phyloP scores from a whole-genome alignment of 1,140 invertebrate genomes.

The Capitella teleta region DNA sequence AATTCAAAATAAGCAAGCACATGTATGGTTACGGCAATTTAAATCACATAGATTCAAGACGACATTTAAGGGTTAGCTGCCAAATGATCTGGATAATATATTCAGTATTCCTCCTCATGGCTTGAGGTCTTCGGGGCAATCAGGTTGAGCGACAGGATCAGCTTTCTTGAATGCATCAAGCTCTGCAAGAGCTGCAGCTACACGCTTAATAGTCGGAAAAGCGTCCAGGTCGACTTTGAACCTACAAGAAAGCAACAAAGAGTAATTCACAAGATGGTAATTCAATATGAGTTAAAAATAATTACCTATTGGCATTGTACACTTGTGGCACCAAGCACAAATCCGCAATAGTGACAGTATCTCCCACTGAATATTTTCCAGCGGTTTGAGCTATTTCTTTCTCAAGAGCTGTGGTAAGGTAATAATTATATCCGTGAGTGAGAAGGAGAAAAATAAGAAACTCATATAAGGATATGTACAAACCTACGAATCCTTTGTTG shows the following conservation, averaged over 20 bases:
- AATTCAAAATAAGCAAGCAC: too few species aligned
- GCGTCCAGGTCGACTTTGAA: constrained; percentile 78
- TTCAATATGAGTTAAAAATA: constrained; percentile 4
- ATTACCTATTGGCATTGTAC: constrained; percentile 68
- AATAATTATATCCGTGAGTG: constrained; percentile 16
- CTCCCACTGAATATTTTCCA: constrained; percentile 85
- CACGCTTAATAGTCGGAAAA: constrained; percentile 74
- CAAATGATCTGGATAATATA: too few species aligned
- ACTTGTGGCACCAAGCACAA: constrained; percentile 89
- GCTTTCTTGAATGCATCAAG: constrained; percentile 77
- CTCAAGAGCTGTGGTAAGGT: constrained; percentile 58
- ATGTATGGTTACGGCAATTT: too few species aligned
- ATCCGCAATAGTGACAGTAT: constrained; percentile 82
- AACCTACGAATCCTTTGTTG: constrained; percentile 62
- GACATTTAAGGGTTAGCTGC: too few species aligned
- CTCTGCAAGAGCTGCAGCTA: constrained; percentile 55
- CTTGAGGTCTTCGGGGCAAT: constrained; percentile 37
- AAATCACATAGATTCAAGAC: too few species aligned
- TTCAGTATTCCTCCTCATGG: too few species aligned
- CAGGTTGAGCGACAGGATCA: constrained; percentile 70
- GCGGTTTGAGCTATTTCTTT: constrained; percentile 65
- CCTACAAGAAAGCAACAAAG: constrained; percentile 39
- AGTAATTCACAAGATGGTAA: not conserved
- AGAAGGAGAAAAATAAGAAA: too few species aligned
- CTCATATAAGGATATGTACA: constrained; percentile 16